These are phyloP conservation scores for Syngnathus acus DNA, from an alignment of 2,797 vertebrate genomes.

Conservation along the genomic window DNA sequence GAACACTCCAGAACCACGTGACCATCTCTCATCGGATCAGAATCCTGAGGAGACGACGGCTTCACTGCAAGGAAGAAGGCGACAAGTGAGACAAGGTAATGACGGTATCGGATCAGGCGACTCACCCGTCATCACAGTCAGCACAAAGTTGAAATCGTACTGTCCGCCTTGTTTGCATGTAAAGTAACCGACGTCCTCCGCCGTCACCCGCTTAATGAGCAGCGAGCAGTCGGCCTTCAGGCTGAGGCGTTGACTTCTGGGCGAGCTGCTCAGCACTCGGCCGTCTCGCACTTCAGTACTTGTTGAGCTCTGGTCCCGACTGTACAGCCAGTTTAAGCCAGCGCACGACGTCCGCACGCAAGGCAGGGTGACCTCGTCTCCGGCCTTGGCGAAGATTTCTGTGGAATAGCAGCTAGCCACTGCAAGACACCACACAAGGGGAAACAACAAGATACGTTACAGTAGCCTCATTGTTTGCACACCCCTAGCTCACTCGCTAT, in stretches of 20 bases:
- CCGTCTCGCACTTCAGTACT: rapidly evolving
- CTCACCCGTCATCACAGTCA: constrained; percentile 26
- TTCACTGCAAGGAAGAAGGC: neutral
- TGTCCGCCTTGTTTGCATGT: rapidly evolving
- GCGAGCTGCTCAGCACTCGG: rapidly evolving
- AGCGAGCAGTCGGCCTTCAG: constrained; percentile 15
- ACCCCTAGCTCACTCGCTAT: too few species aligned
- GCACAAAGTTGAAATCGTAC: rapidly evolving
- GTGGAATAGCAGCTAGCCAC: rapidly evolving
- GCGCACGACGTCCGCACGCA: constrained; percentile 1
- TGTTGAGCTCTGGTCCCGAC: rapidly evolving
- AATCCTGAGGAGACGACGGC: rapidly evolving
- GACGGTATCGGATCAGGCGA: neutral
- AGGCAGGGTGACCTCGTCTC: neutral
- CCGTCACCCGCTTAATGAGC: constrained; percentile 9
- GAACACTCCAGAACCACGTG: constrained; percentile 1
- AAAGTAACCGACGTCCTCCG: constrained; percentile 7
- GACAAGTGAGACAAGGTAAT: too few species aligned
- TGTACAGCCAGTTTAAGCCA: rapidly evolving
- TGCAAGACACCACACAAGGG: neutral
- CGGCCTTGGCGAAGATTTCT: neutral
- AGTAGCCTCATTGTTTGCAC: too few species aligned
- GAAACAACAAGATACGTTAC: neutral
- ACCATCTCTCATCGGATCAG: neutral
- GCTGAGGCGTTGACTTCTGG: constrained; percentile 5